A percentile compares a stretch with the other conserved stretches of the same genome.
These are phyloP conservation scores for Notothenia rossii DNA, from an alignment of 2,113 vertebrate species.

Conservation along the genomic window DNA sequence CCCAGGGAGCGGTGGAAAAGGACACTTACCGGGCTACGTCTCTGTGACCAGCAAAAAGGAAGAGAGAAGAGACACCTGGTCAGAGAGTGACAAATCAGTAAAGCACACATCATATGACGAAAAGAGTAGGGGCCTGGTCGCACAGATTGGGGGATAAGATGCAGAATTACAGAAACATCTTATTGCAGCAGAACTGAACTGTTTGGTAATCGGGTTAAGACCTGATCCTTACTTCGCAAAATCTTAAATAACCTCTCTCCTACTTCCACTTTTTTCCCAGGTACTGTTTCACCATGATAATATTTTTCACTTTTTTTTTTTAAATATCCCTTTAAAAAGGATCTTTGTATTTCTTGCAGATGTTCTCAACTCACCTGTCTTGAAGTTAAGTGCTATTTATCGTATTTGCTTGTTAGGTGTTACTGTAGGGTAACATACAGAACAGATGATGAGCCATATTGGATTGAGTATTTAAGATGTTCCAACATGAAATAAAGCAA, in stretches of 20 bases:
- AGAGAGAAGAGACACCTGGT: constrained; percentile 99
- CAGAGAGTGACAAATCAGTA: constrained; percentile 96
- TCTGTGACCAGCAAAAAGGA: constrained; percentile 99
- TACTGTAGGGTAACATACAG: neutral
- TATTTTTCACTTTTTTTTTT: no score
- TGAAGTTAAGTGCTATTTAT: no score
- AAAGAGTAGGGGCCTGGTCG: constrained; percentile 25
- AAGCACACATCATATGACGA: constrained; percentile 72
- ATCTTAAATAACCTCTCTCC: no score
- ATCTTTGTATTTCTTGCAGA: neutral
- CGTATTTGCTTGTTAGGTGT: neutral
- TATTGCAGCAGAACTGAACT: no score
- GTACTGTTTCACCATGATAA: neutral
- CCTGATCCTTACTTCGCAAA: no score
- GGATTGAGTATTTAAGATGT: neutral
- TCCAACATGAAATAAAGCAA: neutral
- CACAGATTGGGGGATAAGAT: constrained; percentile 7
- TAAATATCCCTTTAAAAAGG: neutral
- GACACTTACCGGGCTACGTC: constrained; percentile 97
- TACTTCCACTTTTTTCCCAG: neutral
- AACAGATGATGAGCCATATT: neutral
- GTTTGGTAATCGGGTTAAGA: no score
- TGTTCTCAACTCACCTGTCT: no score
- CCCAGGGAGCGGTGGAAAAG: constrained; percentile 38
- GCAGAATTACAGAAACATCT: no score